A percentile compares a stretch with the other conserved stretches of the same genome.
Evolutionary conservation across 64 coral and sea anemone genomes (phyloP).

Genomic region (Exaiptasia diaphana): DNA sequence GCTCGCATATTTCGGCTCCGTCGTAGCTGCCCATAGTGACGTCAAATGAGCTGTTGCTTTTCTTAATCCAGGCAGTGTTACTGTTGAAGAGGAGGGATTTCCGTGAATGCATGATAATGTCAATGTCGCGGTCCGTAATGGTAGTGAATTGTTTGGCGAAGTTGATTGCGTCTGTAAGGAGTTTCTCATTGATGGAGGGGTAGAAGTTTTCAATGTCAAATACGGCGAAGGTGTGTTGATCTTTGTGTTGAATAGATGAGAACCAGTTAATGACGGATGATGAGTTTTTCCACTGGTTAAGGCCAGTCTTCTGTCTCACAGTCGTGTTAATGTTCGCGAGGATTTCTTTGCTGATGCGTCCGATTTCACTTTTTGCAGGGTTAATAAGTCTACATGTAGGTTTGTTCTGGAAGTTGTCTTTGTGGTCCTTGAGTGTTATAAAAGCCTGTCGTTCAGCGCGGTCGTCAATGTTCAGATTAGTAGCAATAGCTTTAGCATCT

Average conservation of each 20-base stretch:
- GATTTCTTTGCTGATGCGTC: constrained; percentile 54
- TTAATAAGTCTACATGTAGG: constrained; percentile 7
- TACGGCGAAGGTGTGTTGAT: not conserved
- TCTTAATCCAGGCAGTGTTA: not conserved
- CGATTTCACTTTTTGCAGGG: constrained; percentile 16
- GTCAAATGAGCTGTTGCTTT: not conserved
- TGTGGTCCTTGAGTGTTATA: constrained; percentile 34
- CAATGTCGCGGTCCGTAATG: not conserved
- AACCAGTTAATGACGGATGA: constrained; percentile 54
- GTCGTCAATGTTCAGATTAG: constrained; percentile 22
- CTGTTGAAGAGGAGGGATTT: not conserved
- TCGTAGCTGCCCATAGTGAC: not conserved
- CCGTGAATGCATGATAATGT: not conserved
- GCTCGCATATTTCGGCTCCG: not conserved
- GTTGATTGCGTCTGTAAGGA: not conserved
- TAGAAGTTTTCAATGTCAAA: not conserved
- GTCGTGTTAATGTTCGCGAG: constrained; percentile 47
- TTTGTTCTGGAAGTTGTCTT: constrained; percentile 16
- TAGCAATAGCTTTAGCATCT: constrained; percentile 29
- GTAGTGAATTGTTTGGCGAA: not conserved
- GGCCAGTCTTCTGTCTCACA: constrained; percentile 21
- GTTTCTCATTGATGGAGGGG: not conserved
- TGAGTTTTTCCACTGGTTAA: constrained; percentile 48
- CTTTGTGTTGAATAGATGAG: constrained; percentile 29
- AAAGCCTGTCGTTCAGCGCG: constrained; percentile 23